Evolutionary conservation across 2,888 invertebrate species (phyloP).

Genomic region (Macrophya alboannulata): DNA sequence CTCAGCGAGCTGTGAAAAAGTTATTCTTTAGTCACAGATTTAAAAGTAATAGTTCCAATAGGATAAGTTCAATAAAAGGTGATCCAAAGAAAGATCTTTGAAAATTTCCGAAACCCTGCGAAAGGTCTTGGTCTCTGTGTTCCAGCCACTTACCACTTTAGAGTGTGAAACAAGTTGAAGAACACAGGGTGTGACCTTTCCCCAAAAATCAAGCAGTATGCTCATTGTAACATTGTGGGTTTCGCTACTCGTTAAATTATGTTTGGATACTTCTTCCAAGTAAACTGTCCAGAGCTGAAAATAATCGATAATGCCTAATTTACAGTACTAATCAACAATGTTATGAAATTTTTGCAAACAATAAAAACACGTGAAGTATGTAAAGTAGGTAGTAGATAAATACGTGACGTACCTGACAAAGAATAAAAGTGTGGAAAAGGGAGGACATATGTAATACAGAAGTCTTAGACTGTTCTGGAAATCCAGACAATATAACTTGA

Average conservation of each 20-base stretch:
- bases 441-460: constrained; percentile 98
- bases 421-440: constrained; percentile 97
- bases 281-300: constrained; percentile 97
- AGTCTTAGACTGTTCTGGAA: constrained; percentile 96
- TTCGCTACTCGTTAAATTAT: constrained; percentile 86
- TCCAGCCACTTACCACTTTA: constrained; percentile 87
- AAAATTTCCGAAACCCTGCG: background rate
- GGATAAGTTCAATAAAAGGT: background rate
- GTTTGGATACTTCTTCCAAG: constrained; percentile 92
- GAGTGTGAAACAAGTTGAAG: constrained; percentile 95
- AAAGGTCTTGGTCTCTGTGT: background rate
- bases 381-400: too few species aligned
- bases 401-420: constrained; percentile 93
- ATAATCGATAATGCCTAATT: background rate
- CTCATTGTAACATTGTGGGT: constrained; percentile 88
- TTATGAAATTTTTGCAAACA: constrained; percentile 35
- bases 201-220: constrained; percentile 98
- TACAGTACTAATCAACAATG: background rate
- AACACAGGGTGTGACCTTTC: constrained; percentile 97
- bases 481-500: constrained; percentile 97
- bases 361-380: background rate
- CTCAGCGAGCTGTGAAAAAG: constrained; percentile 91
- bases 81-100: background rate
- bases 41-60: constrained; percentile 6
- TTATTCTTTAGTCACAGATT: constrained; percentile 19